These are phyloP conservation scores for Dusona sp. DNA, from an alignment of 2,888 invertebrate genomes.

Conservation along the genomic window DNA sequence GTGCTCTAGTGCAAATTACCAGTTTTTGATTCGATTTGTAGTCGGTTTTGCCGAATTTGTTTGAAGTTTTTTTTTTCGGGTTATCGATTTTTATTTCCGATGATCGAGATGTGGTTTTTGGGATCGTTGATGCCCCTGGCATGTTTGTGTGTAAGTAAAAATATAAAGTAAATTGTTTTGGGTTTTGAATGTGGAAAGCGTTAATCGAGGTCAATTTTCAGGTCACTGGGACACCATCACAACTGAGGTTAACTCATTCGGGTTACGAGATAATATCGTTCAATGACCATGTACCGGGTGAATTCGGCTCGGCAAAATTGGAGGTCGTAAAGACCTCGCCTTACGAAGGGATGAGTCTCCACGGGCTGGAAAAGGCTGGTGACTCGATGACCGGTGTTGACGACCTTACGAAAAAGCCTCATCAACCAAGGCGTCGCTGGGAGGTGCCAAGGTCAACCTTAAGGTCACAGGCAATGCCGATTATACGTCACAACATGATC, in stretches of 20 bases:
- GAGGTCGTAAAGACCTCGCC: not conserved
- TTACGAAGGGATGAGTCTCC: not conserved
- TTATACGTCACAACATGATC: constrained; percentile 35
- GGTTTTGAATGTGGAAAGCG: not conserved
- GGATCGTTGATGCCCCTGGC: constrained; percentile 11
- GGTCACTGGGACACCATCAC: constrained; percentile 48
- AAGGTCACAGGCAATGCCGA: not conserved
- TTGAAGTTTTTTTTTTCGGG: not conserved
- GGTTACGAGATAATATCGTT: constrained; percentile 67
- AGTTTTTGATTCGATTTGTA: not conserved
- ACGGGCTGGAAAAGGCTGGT: not conserved
- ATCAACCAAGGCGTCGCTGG: not conserved
- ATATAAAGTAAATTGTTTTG: not conserved
- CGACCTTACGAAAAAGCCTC: not conserved
- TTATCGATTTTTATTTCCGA: not conserved
- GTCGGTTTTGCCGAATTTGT: not conserved
- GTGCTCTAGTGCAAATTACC: not conserved
- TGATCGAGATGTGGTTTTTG: constrained; percentile 13
- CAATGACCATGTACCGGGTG: constrained; percentile 42
- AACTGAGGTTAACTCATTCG: constrained; percentile 56
- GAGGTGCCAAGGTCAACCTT: constrained; percentile 7
- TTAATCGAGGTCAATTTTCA: not conserved
- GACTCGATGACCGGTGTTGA: not conserved
- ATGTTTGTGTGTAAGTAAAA: constrained; percentile 52
- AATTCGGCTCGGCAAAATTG: constrained; percentile 5